Evolutionary conservation across 2,113 vertebrate genomes (phyloP), one percentile per base, ranked within the genome.

Genomic region (Epinephelus cyanopodus): DNA sequence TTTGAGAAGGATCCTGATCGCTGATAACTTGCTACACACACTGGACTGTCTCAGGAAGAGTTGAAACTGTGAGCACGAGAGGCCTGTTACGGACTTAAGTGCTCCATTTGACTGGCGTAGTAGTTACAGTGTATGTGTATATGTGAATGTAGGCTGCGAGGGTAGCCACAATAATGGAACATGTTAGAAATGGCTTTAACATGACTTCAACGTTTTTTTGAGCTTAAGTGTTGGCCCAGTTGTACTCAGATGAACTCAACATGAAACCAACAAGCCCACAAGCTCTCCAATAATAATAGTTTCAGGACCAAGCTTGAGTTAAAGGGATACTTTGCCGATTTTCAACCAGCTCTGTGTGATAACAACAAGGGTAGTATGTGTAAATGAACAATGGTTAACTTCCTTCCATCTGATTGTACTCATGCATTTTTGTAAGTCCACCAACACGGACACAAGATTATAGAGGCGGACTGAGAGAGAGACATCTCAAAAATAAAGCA

Each of bases 171-270:
- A 56, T 56, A 60, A 77, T 33, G 56, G 52, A 67, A 64, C 37
- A 29, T 48, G 61, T 63, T 70, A 12, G 45, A 81, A 67, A 76
- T 47, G 29, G 60, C 70, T 76, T 23, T 56, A 52, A 87, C 67
- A 66, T 29, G 63, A 73, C 67, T 82, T 68, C 25, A 63, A 61
- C 5, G 11, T 19, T 69, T 73, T 29, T 25, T 48, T 42, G 4
- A 72, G 19, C 42, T 29, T 18, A 21, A 68, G 67, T 57, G 15
- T 75, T 65, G 1, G 50, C 60, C 57, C 45, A 18, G 54, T 63
- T 81, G 60, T 29, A 14, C 39, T 33, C 18, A 39, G 29, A 56
- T 66, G 77, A 73, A 77, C 66, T 83, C 37, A 0, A 37, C 68
- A 58, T 79, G 52, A 54, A 70, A 54, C 33, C 25, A 67, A 37